Conservation (phyloP, 2,888 invertebrate genomes). For the Pachycephus smyrnensis region DNA sequence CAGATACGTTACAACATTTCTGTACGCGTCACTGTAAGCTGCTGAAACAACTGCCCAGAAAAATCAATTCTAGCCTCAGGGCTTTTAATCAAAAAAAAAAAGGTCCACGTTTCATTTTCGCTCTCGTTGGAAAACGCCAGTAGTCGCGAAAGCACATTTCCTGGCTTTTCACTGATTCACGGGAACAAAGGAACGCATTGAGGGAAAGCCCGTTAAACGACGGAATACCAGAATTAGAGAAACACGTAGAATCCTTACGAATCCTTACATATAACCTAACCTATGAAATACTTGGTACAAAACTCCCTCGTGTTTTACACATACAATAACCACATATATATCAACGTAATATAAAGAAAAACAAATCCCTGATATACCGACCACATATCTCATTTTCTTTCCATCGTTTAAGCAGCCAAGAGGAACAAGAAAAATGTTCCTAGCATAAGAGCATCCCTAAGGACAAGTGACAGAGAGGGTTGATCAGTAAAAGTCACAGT, state of each 20-base stretch:
- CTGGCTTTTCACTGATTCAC: background rate
- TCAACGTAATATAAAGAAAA: background rate
- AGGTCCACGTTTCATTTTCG: conserved; percentile 55
- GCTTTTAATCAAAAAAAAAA: conserved; percentile 54
- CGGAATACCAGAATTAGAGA: no score
- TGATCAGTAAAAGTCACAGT: background rate
- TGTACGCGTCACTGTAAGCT: background rate
- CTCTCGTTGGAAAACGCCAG: background rate
- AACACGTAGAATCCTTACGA: background rate
- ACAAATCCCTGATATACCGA: background rate
- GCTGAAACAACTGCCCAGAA: conserved; percentile 13
- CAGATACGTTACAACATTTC: background rate
- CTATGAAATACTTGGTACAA: background rate
- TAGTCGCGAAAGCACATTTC: background rate
- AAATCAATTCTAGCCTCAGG: conserved; percentile 58
- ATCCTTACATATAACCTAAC: background rate
- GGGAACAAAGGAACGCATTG: no score
- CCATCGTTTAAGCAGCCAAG: background rate
- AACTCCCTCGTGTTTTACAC: background rate
- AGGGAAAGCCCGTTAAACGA: no score
- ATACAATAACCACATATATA: background rate
- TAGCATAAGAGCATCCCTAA: background rate
- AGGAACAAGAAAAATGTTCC: background rate
- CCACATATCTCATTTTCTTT: background rate
- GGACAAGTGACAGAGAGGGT: background rate